Base-by-base conservation (phyloP, 1,140 invertebrate genomes). In the Penaeus vannamei region DNA sequence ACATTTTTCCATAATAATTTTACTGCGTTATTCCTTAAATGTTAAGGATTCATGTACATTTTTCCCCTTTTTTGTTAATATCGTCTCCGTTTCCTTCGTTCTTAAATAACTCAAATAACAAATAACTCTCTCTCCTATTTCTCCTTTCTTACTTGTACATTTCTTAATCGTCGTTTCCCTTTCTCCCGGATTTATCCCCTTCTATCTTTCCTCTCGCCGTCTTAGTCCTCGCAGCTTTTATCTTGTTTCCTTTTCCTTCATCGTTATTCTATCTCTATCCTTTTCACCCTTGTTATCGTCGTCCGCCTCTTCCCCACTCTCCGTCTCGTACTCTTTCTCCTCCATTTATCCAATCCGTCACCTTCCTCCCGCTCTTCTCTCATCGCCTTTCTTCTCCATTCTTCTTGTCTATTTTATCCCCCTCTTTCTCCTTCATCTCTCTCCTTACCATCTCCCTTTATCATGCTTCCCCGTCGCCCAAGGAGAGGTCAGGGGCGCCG, bases 241-340 rank as follows among this genome's bases (percentile, higher is more conserved):
- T 53, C 53, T 53, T 53, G 53, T 53, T 36, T 76, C 72, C 42
- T 29, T 29, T 36, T 76, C 72, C 42, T 36, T 76, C 72, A 32
- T 53, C 53, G 53, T 53, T 53, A 53, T 36, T 76, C 72, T 76
- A 29, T 76, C 72, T 76, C 72, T 76, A 29, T 76, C 72, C 42
- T 36, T 76, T 36, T 76, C 72, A n/a, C 12, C 42, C 26, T 76
- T 20, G 7, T 76, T 29, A 32, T 29, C 23, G 72, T 7, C 72
- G 19, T 76, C 72, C n/a, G 29, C 26, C 42, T 20, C 42, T 2
- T 76, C 29, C 42, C 32, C 72, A 32, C 72, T 32, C 14, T 76
- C 72, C 69, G 2, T 72, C 32, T 72, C 7, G 14, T 19, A 42
- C 4, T 7, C 72, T 36, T 76, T 29, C 0, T 14, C 53, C 53